Base-by-base conservation (phyloP, 2,888 invertebrate genomes). In the Dicroscelio sp. region DNA sequence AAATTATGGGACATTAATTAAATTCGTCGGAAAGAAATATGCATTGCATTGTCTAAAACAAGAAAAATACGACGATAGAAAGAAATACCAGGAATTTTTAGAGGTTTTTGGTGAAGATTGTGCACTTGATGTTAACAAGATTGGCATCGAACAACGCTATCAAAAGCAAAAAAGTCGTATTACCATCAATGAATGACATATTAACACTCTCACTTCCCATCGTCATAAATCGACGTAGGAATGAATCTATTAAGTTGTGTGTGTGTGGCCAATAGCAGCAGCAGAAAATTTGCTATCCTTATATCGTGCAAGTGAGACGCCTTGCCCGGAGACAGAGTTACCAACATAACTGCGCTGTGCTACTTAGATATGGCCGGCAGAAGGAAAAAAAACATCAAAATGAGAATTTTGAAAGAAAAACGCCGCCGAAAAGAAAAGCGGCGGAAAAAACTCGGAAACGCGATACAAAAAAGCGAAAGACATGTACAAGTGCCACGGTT, bases 251-350 rank as follows among this genome's bases (percentile, higher is more conserved):
- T 38, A 38, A 38, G 43, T 38, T 63, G 63, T 63, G 63, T 63
- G 63, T 63, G 31, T 63, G 63, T 30, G 63, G 30, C 63, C 63
- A 63, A 63, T 63, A 63, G 63, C 63, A 63, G 63, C 63, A 30
- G 12, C 63, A 30, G 30, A 63, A 63, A 63, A 30, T 27, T 30
- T 63, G 5, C 63, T 30, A 20, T 63, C 31, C 25, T 27, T 63
- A 63, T 63, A 30, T 30, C 63, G 63, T 63, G 30, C 27, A 31
- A 63, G 30, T 38, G 43, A 38, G 43, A 38, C 14, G 43, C 43
- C 14, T 12, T 38, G 43, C 43, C 43, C 10, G 43, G 43, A 38
- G 43, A 14, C 43, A 38, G 43, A 14, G 14, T 38, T 38, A 38
- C 43, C 43, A 38, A 38, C 43, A 38, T 38, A 38, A 38, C 43